Base-by-base conservation (phyloP, 1,140 invertebrate genomes). In the Sycophaga agraensis region DNA sequence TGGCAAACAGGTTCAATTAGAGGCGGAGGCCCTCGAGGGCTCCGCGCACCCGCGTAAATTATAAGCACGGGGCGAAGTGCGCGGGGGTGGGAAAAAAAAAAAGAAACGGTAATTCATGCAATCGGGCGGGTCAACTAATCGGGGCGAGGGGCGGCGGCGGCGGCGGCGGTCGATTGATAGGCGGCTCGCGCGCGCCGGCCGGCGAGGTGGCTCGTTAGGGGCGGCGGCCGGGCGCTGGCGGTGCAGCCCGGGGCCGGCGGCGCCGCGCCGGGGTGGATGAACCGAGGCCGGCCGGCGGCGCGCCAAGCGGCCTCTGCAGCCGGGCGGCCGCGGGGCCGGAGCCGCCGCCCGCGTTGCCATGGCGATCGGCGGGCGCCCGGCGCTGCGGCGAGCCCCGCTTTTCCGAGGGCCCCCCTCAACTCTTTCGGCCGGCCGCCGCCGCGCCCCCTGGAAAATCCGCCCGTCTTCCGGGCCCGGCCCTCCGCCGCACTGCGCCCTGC, bases 1-100 rank as follows among this genome's bases (percentile, higher is more conserved):
- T 59, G 42, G 48, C 31, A 54, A 54, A 46, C 50, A 46, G 46
- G 19, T 54, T 54, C n/a, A 60, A 60, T 60, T 39, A 60, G 17
- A 17, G 24, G 2, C 22, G n/a, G n/a, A n/a, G n/a, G n/a, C n/a
- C n/a, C n/a, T n/a, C n/a, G n/a, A 49, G 14, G n/a, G 24, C n/a
- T 28, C 19, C 19, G 22, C 43, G 43, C 43, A 45, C 22, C 22
- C 14, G 17, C 43, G 43, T 21, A 21, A 14, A 21, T n/a, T 43
- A 5, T n/a, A n/a, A n/a, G n/a, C n/a, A n/a, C n/a, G n/a, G n/a
- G 2, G 50, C 21, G 1, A 1, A 14, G 1, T 5, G 39, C 7
- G 1, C 3, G 26, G 39, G 2, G 14, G 21, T n/a, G n/a, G n/a
- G n/a, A n/a, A n/a, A n/a, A 16, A 22, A 51, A 4, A 49, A 31